Percentiles rank a stretch among this genome's conserved stretches.
These are phyloP conservation scores for Vespertilio murinus DNA, from an alignment of 2,797 vertebrate genomes.

Conservation along the genomic window DNA sequence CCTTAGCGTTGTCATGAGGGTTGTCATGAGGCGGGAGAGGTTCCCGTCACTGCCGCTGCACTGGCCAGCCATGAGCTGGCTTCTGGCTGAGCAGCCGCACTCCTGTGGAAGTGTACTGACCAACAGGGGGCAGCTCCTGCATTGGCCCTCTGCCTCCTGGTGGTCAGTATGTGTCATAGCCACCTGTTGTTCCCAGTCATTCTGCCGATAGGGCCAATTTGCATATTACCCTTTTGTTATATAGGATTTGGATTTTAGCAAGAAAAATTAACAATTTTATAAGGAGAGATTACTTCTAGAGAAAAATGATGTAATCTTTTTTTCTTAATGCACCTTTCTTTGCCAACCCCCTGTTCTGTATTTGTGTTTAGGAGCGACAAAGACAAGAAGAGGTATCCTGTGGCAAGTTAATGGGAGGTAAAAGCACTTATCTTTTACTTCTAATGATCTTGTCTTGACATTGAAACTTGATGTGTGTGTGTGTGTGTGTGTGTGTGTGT, in stretches of 20 bases:
- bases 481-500: background rate
- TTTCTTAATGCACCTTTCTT: background rate
- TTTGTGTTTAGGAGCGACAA: conserved; percentile 90
- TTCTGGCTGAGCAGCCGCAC: too few relatives aligned
- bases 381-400: conserved; percentile 89
- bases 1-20: too few relatives aligned
- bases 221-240: too few relatives aligned
- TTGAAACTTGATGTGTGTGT: background rate
- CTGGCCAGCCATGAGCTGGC: too few relatives aligned
- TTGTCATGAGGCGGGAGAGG: too few relatives aligned
- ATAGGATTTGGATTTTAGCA: conserved; percentile 49
- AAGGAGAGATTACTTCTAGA: conserved; percentile 53
- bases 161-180: too few relatives aligned
- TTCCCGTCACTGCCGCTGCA: too few relatives aligned
- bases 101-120: too few relatives aligned
- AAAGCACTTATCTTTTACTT: conserved; percentile 48
- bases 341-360: conserved; percentile 28
- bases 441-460: background rate
- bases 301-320: conserved; percentile 41
- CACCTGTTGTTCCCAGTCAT: too few relatives aligned
- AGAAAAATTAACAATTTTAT: conserved; percentile 14
- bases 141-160: too few relatives aligned
- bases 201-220: too few relatives aligned
- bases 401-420: conserved; percentile 89
- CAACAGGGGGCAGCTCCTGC: too few relatives aligned